A percentile compares a stretch with the other conserved stretches of the same genome.
Conservation (phyloP, 2,888 invertebrate genomes). For the Podabrus alpinus region DNA sequence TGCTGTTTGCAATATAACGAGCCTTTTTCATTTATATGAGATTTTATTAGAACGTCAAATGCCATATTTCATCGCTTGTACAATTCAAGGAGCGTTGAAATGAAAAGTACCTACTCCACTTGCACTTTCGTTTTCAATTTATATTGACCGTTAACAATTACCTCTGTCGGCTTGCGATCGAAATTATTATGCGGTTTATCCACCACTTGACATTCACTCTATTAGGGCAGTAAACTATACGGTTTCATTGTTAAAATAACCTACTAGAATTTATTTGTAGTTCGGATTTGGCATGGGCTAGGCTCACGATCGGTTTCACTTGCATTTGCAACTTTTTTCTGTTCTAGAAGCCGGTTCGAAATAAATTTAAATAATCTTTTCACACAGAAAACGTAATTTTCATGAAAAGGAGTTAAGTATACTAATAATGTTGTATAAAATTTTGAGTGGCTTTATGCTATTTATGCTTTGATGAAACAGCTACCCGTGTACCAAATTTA, state of each 20-base stretch:
- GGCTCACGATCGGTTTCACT: background rate
- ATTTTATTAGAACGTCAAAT: background rate
- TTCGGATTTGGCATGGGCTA: background rate
- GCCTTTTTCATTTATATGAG: background rate
- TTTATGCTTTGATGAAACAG: background rate
- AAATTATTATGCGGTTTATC: background rate
- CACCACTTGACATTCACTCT: background rate
- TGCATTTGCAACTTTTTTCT: too few relatives aligned
- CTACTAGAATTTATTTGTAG: too few relatives aligned
- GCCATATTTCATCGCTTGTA: background rate
- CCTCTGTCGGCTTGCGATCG: background rate
- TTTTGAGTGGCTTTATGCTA: background rate
- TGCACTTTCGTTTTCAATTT: background rate
- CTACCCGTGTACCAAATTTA: background rate
- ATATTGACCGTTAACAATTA: background rate
- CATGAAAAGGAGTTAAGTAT: too few relatives aligned
- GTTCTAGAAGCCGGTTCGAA: too few relatives aligned
- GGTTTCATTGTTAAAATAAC: background rate
- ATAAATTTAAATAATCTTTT: too few relatives aligned
- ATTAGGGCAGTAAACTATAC: background rate
- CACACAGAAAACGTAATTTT: too few relatives aligned
- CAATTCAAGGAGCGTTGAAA: background rate
- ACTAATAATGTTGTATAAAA: background rate
- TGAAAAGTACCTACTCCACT: background rate
- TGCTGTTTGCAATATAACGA: background rate